These are phyloP conservation scores for Manis pentadactyla DNA, from an alignment of 2,797 vertebrate species.

Conservation along the genomic window DNA sequence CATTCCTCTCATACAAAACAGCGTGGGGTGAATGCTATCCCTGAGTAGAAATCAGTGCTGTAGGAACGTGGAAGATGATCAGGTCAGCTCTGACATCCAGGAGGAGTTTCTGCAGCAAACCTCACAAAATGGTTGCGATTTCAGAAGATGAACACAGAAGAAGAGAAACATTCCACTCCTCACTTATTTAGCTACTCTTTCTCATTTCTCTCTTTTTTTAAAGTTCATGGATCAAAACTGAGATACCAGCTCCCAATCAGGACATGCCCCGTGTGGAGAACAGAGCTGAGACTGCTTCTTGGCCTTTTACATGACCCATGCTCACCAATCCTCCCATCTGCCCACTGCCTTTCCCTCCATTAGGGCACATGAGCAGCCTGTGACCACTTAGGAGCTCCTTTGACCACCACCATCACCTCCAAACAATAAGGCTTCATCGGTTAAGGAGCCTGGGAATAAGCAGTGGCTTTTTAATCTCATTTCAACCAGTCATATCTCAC, in stretches of 20 bases:
- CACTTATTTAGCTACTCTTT: background rate
- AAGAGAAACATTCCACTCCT: background rate
- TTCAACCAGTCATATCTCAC: background rate
- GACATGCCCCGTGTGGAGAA: background rate
- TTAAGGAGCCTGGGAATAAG: background rate
- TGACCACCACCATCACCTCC: background rate
- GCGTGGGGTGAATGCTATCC: background rate
- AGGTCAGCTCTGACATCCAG: background rate
- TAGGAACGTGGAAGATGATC: background rate
- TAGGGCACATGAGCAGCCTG: background rate
- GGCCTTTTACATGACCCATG: background rate
- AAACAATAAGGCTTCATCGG: background rate
- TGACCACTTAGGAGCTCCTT: background rate
- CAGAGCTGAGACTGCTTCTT: background rate
- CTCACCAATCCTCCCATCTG: accelerated
- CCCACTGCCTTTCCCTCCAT: background rate
- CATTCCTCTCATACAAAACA: background rate
- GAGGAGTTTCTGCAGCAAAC: background rate
- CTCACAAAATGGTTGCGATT: background rate
- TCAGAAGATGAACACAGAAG: background rate
- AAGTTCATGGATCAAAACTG: background rate
- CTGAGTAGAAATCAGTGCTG: background rate
- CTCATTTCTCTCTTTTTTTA: background rate
- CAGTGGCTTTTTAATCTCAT: background rate
- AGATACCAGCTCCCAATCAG: background rate